Base-by-base conservation (phyloP, 2,888 invertebrate species). In the Volucella bombylans region DNA sequence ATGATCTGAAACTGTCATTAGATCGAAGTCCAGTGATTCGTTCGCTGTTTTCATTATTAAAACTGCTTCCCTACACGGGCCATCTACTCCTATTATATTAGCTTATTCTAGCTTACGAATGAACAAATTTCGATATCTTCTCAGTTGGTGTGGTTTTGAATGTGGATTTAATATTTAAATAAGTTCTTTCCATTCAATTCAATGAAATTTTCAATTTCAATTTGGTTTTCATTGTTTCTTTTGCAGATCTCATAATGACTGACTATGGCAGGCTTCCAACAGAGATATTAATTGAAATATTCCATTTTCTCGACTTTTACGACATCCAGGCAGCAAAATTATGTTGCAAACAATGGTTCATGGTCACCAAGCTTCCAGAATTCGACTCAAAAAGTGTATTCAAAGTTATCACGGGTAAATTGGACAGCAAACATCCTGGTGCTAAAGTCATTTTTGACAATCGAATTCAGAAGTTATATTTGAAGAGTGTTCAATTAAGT, bases 231-330 rank as follows among this genome's bases (percentile, higher is more conserved):
- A 12, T 76, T 38, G 6, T 0, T 65, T 61, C 49, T 43, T 14
- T 82, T 78, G 4, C 73, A 82, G 82, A 68, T 64, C 9, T 11
- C 14, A 65, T 14, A 41, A 65, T 65, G 69, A 15, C 4, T 31
- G 61, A 67, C 2, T 67, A 23, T 12, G 23, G 43, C 14, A n/a
- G 67, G 15, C 71, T 91, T 59, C 90, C 91, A 4, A 88, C 88
- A 39, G 91, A 91, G 43, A 18, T 91, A 31, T 87, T 89, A 86
- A 86, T 90, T 3, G 85, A 88, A 57, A 88, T 91, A 10, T 89
- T 90, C 74, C 72, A 87, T 1, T 88, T 89, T 72, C 78, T 91
- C n/a, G 83, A 89, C 0, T 88, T 87, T 52, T 80, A 79, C 38
- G 91, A 91, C 73, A 72, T 90, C 41, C 88, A 89, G 62, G 88